A percentile compares a stretch with the other conserved stretches of the same genome.
These are phyloP conservation scores for Halocaridina rubra DNA, from an alignment of 2,888 invertebrate genomes.

Conservation along the genomic window DNA sequence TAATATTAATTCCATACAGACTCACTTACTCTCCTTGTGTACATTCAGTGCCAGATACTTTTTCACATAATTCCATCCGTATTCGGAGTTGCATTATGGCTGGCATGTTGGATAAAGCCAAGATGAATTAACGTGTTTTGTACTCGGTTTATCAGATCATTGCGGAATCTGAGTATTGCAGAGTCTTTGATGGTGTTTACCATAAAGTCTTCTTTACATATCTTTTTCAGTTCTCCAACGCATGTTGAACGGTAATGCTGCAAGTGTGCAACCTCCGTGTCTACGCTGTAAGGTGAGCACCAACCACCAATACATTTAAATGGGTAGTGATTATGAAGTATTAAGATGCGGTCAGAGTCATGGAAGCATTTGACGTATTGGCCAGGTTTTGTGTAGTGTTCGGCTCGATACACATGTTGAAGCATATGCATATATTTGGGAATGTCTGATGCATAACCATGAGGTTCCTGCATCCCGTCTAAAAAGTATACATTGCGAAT, in stretches of 20 bases:
- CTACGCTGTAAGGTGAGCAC: constrained; percentile 84
- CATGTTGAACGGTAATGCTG: constrained; percentile 95
- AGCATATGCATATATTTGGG: constrained; percentile 92
- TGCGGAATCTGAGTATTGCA: too few relatives aligned
- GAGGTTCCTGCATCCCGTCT: constrained; percentile 82
- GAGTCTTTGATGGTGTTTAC: constrained; percentile 85
- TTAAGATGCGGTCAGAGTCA: constrained; percentile 86
- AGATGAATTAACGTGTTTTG: too few relatives aligned
- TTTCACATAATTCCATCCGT: too few relatives aligned
- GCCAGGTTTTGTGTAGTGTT: constrained; percentile 91
- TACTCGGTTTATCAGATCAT: too few relatives aligned
- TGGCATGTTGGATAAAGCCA: too few relatives aligned
- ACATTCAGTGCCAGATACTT: too few relatives aligned
- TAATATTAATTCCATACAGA: too few relatives aligned
- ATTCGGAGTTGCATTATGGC: too few relatives aligned
- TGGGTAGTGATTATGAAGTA: constrained; percentile 93
- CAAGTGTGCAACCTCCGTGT: constrained; percentile 84
- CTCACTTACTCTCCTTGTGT: too few relatives aligned
- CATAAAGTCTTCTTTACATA: constrained; percentile 77
- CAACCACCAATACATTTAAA: constrained; percentile 80
- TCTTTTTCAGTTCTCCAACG: constrained; percentile 85
- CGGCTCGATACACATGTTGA: constrained; percentile 72
- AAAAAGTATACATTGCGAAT: constrained; percentile 87
- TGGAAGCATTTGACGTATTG: constrained; percentile 95
- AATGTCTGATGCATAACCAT: constrained; percentile 82